phyloP scores from a whole-genome alignment of 2,797 vertebrate species.

The Danio aesculapii region DNA sequence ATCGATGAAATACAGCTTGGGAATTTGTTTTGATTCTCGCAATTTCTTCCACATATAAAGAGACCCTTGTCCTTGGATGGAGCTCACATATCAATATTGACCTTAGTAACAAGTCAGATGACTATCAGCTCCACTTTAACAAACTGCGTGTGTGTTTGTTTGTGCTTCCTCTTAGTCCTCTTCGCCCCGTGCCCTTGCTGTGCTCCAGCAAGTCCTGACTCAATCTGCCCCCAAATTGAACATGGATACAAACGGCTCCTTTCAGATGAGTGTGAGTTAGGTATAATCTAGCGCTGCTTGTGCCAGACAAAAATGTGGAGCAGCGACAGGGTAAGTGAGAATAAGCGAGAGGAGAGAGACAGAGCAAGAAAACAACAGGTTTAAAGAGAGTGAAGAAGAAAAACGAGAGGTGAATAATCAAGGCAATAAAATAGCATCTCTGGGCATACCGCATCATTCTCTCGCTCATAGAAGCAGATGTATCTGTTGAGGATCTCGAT shows the following conservation, averaged over 20 bases:
- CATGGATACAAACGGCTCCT: slow-evolving; percentile 15
- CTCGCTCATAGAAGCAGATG: slow-evolving; percentile 97
- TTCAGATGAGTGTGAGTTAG: slow-evolving; percentile 18
- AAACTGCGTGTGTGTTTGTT: not conserved
- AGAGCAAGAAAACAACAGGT: not conserved
- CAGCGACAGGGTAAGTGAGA: not conserved
- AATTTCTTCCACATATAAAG: slow-evolving; percentile 3
- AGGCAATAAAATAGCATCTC: not conserved
- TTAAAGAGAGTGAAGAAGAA: not conserved
- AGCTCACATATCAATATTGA: not conserved
- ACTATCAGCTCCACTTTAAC: slow-evolving; percentile 18
- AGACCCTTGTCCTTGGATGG: not conserved
- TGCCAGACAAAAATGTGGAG: slow-evolving; percentile 22
- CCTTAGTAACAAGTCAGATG: not conserved
- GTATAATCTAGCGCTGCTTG: slow-evolving; percentile 28
- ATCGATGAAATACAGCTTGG: not conserved
- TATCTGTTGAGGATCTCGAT: slow-evolving; percentile 99
- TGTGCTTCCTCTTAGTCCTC: slow-evolving; percentile 30
- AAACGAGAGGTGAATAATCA: not conserved
- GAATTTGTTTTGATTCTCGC: not conserved
- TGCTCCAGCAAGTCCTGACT: slow-evolving; percentile 24
- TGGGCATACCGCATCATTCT: slow-evolving; percentile 90
- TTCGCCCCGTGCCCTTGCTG: slow-evolving; percentile 8
- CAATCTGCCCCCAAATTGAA: slow-evolving; percentile 37
- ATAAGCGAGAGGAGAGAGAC: not conserved